Conservation (phyloP, 2,888 invertebrate genomes). For the Spodoptera picta region DNA sequence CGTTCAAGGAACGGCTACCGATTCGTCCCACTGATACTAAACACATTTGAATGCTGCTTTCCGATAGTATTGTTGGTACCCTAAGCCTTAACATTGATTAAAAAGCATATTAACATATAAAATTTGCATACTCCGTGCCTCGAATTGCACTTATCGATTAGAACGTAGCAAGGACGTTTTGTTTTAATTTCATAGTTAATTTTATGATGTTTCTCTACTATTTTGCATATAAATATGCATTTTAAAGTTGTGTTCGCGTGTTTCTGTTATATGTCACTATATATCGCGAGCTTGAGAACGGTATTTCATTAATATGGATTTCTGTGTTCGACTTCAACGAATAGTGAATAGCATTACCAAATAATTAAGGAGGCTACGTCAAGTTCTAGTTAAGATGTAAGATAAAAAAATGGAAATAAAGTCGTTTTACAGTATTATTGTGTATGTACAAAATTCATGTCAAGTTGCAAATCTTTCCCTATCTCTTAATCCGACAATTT, state of each 20-base stretch:
- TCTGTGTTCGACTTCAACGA: constrained; percentile 31
- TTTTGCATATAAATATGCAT: constrained; percentile 59
- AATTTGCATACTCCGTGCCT: constrained; percentile 86
- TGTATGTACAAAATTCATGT: too few species aligned
- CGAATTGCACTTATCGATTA: constrained; percentile 83
- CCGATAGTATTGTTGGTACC: constrained; percentile 83
- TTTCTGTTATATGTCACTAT: constrained; percentile 53
- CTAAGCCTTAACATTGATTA: constrained; percentile 82
- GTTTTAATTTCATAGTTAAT: constrained; percentile 63
- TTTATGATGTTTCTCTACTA: constrained; percentile 57
- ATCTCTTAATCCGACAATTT: too few species aligned
- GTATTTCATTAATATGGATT: constrained; percentile 48
- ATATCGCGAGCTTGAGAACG: constrained; percentile 31
- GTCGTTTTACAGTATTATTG: too few species aligned
- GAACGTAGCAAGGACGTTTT: constrained; percentile 64
- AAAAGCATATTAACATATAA: constrained; percentile 81
- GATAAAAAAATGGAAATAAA: too few species aligned
- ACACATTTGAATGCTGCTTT: constrained; percentile 78
- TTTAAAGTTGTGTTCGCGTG: constrained; percentile 58
- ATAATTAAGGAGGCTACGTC: too few species aligned
- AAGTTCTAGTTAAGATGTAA: too few species aligned
- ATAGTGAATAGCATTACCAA: constrained; percentile 11
- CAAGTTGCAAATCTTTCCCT: too few species aligned
- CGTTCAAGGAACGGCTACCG: constrained; percentile 72
- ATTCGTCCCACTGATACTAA: constrained; percentile 77